Conservation (phyloP, 2,113 vertebrate species). For the Semnornis frantzii region DNA sequence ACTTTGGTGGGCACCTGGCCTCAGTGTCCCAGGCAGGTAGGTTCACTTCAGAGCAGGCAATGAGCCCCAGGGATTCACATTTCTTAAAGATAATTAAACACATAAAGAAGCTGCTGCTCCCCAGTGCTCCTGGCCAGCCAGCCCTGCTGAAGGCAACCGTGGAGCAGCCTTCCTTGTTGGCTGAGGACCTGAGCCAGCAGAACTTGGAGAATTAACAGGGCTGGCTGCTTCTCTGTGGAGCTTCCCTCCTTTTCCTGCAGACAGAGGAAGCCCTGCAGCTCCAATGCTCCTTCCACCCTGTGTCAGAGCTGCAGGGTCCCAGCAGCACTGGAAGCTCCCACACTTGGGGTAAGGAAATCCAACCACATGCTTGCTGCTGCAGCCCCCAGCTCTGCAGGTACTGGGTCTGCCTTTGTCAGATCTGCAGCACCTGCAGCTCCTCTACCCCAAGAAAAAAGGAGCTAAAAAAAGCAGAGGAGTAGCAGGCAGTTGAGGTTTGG, state of each 20-base stretch:
- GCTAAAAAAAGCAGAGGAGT: background rate
- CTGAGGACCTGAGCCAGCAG: background rate
- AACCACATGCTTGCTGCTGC: accelerated
- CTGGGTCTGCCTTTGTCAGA: background rate
- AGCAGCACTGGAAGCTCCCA: background rate
- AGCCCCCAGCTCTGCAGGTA: background rate
- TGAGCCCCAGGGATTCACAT: background rate
- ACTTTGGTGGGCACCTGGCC: background rate
- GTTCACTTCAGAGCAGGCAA: background rate
- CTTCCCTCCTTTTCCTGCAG: background rate
- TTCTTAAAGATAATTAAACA: background rate
- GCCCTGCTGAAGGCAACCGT: background rate
- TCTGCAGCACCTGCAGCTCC: background rate
- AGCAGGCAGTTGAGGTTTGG: background rate
- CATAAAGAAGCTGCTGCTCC: background rate
- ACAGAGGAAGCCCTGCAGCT: background rate
- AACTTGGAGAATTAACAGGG: background rate
- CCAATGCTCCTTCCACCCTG: accelerated
- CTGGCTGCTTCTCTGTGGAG: background rate
- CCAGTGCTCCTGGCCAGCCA: background rate
- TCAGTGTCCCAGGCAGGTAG: background rate
- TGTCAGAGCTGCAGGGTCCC: accelerated
- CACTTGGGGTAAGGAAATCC: background rate
- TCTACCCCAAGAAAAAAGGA: background rate
- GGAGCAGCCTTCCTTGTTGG: background rate